Conservation (phyloP, 2,797 vertebrate species). For the Lateolabrax maculatus region DNA sequence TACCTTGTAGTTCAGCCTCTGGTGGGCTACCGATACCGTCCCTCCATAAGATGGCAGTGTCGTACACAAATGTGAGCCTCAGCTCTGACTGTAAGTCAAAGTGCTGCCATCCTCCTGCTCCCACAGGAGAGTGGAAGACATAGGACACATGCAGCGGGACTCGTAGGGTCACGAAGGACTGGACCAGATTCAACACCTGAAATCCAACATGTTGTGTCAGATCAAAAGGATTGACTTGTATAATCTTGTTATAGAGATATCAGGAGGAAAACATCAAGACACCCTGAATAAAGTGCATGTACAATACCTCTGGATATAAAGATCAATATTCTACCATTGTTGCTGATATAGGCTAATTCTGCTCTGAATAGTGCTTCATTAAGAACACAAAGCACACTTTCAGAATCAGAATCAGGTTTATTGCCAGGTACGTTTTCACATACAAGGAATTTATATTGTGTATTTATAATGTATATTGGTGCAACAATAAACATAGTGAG, state of each 20-base stretch:
- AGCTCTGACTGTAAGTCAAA: conserved; percentile 96
- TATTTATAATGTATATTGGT: too few species aligned
- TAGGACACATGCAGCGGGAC: conserved; percentile 96
- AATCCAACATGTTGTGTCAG: conserved; percentile 17
- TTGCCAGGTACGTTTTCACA: too few species aligned
- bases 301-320: neutral
- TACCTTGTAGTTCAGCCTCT: conserved; percentile 94
- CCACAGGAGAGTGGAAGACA: conserved; percentile 95
- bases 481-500: too few species aligned
- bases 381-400: neutral
- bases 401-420: too few species aligned
- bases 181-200: conserved; percentile 95
- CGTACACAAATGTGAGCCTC: conserved; percentile 96
- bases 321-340: neutral
- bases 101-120: conserved; percentile 95
- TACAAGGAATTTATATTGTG: too few species aligned
- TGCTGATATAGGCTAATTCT: neutral
- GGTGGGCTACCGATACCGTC: conserved; percentile 95
- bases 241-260: neutral
- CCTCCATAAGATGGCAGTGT: conserved; percentile 98
- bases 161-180: conserved; percentile 95
- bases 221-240: neutral
- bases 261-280: neutral
- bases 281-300: neutral
- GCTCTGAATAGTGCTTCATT: neutral